phyloP scores from a whole-genome alignment of 1,140 invertebrate species.

The Lepidurus couesii region DNA sequence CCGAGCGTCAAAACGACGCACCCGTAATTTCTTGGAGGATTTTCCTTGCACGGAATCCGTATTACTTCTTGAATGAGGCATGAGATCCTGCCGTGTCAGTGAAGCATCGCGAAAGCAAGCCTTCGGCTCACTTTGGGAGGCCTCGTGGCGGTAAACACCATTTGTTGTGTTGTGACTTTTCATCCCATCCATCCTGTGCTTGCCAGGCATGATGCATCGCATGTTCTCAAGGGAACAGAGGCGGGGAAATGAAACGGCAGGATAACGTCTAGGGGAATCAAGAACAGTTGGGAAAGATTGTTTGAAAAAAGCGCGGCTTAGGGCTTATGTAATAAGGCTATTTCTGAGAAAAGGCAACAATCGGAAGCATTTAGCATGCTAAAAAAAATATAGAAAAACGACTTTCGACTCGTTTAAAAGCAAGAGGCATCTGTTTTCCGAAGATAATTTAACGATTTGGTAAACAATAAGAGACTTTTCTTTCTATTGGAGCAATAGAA shows the following conservation, averaged over 20 bases:
- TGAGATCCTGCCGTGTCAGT: not conserved
- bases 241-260: not conserved
- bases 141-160: not conserved
- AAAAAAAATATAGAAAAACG: too few relatives aligned
- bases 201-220: not conserved
- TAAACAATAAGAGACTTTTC: not conserved
- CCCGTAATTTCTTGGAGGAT: not conserved
- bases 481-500: not conserved
- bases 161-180: not conserved
- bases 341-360: too few relatives aligned
- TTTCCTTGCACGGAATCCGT: constrained; percentile 5
- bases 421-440: not conserved
- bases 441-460: not conserved
- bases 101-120: not conserved
- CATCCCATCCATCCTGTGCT: not conserved
- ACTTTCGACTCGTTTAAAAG: too few relatives aligned
- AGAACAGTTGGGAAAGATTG: not conserved
- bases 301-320: not conserved
- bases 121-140: not conserved
- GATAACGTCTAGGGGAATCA: not conserved
- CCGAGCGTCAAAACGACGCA: not conserved
- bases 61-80: not conserved
- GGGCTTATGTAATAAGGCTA: too few relatives aligned
- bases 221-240: not conserved
- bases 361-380: too few relatives aligned